A percentile compares a stretch with the other conserved stretches of the same genome.
Evolutionary conservation across 1,140 invertebrate genomes (phyloP).

Genomic region (Drosophila asahinai): DNA sequence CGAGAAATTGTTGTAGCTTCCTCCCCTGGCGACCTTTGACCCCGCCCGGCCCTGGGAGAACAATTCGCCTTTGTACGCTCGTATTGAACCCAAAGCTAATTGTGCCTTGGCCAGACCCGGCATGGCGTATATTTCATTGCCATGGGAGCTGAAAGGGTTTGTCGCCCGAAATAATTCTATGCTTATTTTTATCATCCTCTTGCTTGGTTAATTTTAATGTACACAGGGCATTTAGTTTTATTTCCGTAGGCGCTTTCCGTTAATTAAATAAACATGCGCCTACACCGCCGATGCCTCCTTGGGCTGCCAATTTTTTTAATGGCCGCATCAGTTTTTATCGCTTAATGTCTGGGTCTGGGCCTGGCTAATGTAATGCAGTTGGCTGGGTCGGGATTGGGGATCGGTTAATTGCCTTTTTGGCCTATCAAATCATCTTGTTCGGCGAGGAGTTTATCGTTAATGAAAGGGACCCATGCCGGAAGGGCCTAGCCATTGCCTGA

Average conservation of each 20-base stretch:
- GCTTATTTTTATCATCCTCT: constrained; percentile 69
- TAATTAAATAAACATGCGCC: constrained; percentile 74
- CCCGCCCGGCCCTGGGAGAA: not conserved
- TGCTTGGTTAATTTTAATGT: constrained; percentile 77
- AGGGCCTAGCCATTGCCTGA: constrained; percentile 18
- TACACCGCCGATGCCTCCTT: not conserved
- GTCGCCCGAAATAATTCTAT: constrained; percentile 37
- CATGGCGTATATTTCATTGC: constrained; percentile 41
- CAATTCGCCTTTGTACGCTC: constrained; percentile 46
- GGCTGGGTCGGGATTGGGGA: constrained; percentile 12
- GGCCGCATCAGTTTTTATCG: constrained; percentile 70
- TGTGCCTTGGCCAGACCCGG: constrained; percentile 46
- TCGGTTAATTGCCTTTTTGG: constrained; percentile 66
- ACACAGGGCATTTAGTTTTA: constrained; percentile 66
- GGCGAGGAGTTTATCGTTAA: constrained; percentile 49
- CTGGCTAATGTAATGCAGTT: constrained; percentile 53
- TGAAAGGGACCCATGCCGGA: constrained; percentile 28
- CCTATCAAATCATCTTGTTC: constrained; percentile 66
- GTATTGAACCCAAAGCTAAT: constrained; percentile 61
- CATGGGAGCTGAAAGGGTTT: constrained; percentile 56
- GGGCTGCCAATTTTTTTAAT: constrained; percentile 59
- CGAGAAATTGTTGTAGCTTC: constrained; percentile 76
- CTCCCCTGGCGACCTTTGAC: constrained; percentile 14
- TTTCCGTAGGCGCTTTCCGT: constrained; percentile 53
- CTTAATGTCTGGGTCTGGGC: constrained; percentile 48